Percentiles rank a stretch among this genome's conserved stretches.
These are phyloP conservation scores for Crotalus helleri DNA, from an alignment of 2,113 vertebrate genomes.

Conservation along the genomic window DNA sequence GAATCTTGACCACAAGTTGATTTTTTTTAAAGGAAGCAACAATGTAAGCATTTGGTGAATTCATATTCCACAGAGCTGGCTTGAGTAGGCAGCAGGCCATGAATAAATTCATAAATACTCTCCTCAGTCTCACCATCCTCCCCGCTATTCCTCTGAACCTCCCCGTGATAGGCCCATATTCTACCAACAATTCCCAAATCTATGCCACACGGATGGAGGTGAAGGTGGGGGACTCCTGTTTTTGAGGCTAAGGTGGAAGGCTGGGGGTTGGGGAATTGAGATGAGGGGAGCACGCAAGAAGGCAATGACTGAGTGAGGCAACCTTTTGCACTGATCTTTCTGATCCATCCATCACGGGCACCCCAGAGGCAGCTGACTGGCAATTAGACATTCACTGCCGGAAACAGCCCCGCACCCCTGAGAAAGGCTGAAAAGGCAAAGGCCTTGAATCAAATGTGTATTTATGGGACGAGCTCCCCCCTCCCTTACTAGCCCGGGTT, in stretches of 20 bases:
- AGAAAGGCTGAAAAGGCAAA: constrained; percentile 61
- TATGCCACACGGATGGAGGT: constrained; percentile 10
- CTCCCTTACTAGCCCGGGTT: constrained; percentile 10
- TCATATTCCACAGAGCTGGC: constrained; percentile 40
- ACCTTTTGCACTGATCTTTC: constrained; percentile 27
- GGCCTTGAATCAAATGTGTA: constrained; percentile 68
- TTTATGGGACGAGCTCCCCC: constrained; percentile 57
- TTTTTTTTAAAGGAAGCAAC: background rate
- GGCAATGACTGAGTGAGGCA: constrained; percentile 3
- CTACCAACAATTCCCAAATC: constrained; percentile 40
- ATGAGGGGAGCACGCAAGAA: background rate
- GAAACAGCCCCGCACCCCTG: constrained; percentile 3
- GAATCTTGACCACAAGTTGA: background rate
- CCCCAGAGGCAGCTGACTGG: constrained; percentile 55
- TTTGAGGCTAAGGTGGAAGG: background rate
- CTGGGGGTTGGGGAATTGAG: constrained; percentile 1
- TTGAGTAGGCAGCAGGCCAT: constrained; percentile 64
- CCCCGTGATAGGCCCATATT: constrained; percentile 42
- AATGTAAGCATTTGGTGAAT: background rate
- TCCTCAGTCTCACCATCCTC: background rate
- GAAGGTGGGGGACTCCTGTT: background rate
- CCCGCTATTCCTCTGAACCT: constrained; percentile 48
- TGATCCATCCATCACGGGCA: constrained; percentile 58
- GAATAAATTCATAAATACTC: constrained; percentile 68
- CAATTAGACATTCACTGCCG: constrained; percentile 56